Evolutionary conservation across 2,113 vertebrate species (phyloP).

Genomic region (Peromyscus californicus): DNA sequence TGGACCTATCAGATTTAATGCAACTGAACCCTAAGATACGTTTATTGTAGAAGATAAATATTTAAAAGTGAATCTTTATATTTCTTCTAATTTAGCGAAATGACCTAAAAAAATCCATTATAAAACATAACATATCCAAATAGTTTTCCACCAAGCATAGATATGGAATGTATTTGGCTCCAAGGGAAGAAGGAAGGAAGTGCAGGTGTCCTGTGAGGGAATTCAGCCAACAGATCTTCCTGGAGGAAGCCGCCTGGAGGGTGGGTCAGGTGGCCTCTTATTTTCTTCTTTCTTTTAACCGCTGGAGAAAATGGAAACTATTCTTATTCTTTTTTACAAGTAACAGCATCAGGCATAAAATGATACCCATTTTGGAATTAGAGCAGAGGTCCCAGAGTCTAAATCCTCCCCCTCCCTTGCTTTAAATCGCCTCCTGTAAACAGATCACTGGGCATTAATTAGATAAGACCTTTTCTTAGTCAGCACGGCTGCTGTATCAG

Average conservation of each 20-base stretch:
- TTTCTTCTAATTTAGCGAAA: conserved; percentile 38
- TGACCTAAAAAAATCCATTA: background rate
- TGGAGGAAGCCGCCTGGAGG: background rate
- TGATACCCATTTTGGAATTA: conserved; percentile 25
- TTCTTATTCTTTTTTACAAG: background rate
- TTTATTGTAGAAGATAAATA: background rate
- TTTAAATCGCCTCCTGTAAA: conserved; percentile 41
- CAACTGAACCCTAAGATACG: conserved; percentile 13
- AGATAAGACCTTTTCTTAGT: background rate
- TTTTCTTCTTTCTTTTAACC: background rate
- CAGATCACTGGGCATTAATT: conserved; percentile 44
- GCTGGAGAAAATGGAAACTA: background rate
- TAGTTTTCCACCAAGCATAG: background rate
- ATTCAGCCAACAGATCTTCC: background rate
- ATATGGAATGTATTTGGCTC: background rate
- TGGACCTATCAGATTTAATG: background rate
- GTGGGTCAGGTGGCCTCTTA: background rate
- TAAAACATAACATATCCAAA: background rate
- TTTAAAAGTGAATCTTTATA: conserved; percentile 9
- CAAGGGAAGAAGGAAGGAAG: background rate
- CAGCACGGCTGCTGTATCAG: background rate
- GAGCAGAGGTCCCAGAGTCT: background rate
- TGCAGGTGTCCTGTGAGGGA: no score
- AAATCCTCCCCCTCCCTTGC: conserved; percentile 22
- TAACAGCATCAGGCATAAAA: conserved; percentile 34